phyloP scores from a whole-genome alignment of 2,888 invertebrate species.

The Polylopha cassiicola region DNA sequence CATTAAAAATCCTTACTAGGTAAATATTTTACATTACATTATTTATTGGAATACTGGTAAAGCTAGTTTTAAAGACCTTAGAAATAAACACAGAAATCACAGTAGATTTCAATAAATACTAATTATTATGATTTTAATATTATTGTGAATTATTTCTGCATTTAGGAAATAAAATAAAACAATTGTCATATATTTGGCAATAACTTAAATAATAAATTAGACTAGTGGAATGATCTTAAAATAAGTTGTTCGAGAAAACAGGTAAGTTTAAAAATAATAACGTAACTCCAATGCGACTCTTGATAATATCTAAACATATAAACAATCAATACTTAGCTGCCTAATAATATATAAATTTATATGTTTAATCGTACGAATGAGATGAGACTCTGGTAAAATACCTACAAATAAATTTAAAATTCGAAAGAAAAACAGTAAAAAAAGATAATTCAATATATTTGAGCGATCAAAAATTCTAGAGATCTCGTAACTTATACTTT shows the following conservation, averaged over 20 bases:
- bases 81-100: conserved; percentile 55
- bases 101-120: conserved; percentile 48
- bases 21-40: too few species aligned
- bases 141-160: conserved; percentile 36
- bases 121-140: conserved; percentile 23
- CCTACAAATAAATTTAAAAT: conserved; percentile 6
- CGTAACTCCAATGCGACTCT: too few species aligned
- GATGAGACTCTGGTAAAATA: conserved; percentile 23
- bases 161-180: conserved; percentile 20
- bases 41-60: conserved; percentile 19
- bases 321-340: too few species aligned
- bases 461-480: conserved; percentile 43
- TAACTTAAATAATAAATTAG: conserved; percentile 30
- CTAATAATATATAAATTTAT: too few species aligned
- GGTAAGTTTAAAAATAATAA: conserved; percentile 9
- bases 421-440: conserved; percentile 17
- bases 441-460: conserved; percentile 31
- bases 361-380: conserved; percentile 21
- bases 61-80: conserved; percentile 30
- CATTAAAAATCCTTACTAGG: conserved; percentile 6
- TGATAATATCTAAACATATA: too few species aligned
- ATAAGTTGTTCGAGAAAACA: conserved; percentile 42
- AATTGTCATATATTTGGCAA: conserved; percentile 22
- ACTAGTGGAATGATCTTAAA: conserved; percentile 45
- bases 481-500: conserved; percentile 60